Base-by-base conservation (phyloP, 2,888 invertebrate species). In the Cataglyphis altisquamis region DNA sequence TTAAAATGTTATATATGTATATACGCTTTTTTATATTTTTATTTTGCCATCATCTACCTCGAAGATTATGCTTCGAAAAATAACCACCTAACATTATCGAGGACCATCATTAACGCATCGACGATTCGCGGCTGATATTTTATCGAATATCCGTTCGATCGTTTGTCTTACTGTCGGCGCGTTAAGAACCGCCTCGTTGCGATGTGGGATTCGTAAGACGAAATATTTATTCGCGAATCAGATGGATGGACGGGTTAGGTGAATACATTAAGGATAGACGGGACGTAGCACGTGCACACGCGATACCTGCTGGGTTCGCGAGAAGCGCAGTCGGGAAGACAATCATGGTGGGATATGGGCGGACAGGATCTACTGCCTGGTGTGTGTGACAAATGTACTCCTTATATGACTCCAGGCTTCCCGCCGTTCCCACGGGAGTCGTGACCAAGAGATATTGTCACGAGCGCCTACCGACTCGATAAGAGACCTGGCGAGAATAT, bases 341-440 rank as follows among this genome's bases (percentile, higher is more conserved):
- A 25, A 36, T 21, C 39, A 39, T 9, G n/a, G 55, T 60, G 57
- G 66, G 66, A 75, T 57, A 75, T 62, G 39, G 48, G 39, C 78
- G 78, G 15, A 32, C 60, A 62, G 74, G 74, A 85, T 81, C 85
- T 72, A 84, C 60, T 74, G 57, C 52, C 68, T 73, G 68, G 52
- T 66, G 25, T 75, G 39, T 67, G 78, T 86, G 85, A 86, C 85
- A 86, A 86, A 86, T 85, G 85, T 85, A 86, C 86, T 77, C 67
- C 83, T 85, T 83, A 85, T 83, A 85, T 85, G 83, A 86, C 75
- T 86, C 68, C 67, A 64, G 75, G 63, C 45, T 82, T 73, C 36
- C 80, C 57, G 66, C 55, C 62, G 29, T 77, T 85, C 86, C 86
- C 85, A 81, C 63, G 86, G 83, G 86, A 86, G 74, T 72, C 68